Base-by-base conservation (phyloP, 2,797 vertebrate genomes). In the Picus viridis region DNA sequence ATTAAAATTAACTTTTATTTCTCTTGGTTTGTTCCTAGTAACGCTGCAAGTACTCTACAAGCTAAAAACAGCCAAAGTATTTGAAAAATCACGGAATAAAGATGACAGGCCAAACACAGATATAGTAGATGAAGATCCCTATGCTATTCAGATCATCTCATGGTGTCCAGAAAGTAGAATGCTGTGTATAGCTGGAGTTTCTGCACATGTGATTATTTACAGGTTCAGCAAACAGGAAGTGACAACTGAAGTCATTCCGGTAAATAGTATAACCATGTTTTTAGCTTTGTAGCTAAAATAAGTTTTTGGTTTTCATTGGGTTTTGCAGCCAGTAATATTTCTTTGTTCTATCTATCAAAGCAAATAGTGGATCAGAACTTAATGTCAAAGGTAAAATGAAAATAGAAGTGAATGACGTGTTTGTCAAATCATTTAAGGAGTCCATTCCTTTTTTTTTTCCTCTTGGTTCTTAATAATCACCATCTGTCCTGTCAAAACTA, bases 21-120 rank as follows among this genome's bases (percentile, higher is more conserved):
- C 39, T 92, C 86, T 54, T 94, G 39, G 19, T 96, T 96, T 96
- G 36, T 92, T 96, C 74, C 61, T 92, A 99, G 99, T 99, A 98
- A 99, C 98, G 51, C 98, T 99, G 94, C 99, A 99, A 98, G 98
- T 99, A 94, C 98, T 99, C 95, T 99, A 99, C 97, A 99, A 99
- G 95, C 98, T 99, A 93, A 99, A 99, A 98, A 99, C 99, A 80
- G 98, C 99, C 92, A 99, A 99, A 98, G 99, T 99, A 88, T 99
- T 99, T 97, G 99, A 99, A 98, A 99, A 99, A 94, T 98, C 98
- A 83, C 97, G 98, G 95, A 98, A 98, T 95, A 99, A 99, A 97
- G 99, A 99, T 75, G 99, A 99, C 93, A 99, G 98, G 93, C 98
- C 98, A 79, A 98, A 97, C 95, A 98, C 98, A 3, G 99, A 99